Percentiles rank a stretch among this genome's conserved stretches.
These are phyloP conservation scores for Strix aluco DNA, from an alignment of 2,113 vertebrate species.

Conservation along the genomic window DNA sequence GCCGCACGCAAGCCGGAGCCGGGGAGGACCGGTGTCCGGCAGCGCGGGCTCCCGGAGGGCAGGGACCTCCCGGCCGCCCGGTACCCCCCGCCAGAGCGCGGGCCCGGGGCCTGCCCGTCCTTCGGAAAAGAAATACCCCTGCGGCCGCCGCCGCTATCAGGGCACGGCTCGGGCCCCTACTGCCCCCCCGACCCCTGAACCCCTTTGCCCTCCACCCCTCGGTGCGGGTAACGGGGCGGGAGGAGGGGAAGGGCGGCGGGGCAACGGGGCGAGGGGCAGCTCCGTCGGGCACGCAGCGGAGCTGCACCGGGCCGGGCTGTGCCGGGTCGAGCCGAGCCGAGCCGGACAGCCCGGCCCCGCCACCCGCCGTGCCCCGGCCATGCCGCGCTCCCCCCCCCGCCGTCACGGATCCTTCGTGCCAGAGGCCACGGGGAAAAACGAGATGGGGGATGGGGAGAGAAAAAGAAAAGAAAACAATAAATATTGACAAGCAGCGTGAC, in stretches of 20 bases:
- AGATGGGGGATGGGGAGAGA: neutral
- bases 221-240: neutral
- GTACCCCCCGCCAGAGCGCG: neutral
- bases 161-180: neutral
- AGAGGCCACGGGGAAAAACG: neutral
- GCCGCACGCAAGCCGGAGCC: neutral
- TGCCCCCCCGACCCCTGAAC: neutral
- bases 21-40: neutral
- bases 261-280: neutral
- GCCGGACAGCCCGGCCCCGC: neutral
- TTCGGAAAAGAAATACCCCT: neutral
- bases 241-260: neutral
- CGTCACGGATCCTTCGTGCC: neutral
- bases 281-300: neutral
- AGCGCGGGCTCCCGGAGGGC: too few species aligned
- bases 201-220: neutral
- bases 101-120: neutral
- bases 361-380: neutral
- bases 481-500: slow-evolving; percentile 47
- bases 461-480: slow-evolving; percentile 20
- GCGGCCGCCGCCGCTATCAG: neutral
- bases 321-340: neutral
- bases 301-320: neutral
- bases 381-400: neutral
- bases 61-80: too few species aligned